Conservation (phyloP, 2,113 vertebrate genomes). For the Leuciscus idus region DNA sequence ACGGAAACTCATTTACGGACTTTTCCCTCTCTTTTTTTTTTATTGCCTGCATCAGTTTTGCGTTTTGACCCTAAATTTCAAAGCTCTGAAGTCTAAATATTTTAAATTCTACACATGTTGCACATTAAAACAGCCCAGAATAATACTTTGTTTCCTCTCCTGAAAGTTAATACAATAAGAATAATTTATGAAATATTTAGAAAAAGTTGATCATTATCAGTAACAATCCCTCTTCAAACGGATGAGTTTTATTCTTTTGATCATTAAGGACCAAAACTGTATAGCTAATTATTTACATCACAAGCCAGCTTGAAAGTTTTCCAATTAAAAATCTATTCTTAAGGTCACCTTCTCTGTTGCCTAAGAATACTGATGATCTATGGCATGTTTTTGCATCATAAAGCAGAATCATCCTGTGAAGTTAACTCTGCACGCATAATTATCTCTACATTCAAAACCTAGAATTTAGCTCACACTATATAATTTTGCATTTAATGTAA, state of each 20-base stretch:
- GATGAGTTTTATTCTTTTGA: constrained; percentile 57
- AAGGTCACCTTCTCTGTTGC: constrained; percentile 63
- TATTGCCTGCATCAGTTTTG: background rate
- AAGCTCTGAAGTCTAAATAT: background rate
- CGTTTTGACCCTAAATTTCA: background rate
- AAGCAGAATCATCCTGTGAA: constrained; percentile 29
- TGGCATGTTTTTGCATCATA: constrained; percentile 57
- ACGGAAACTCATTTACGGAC: background rate
- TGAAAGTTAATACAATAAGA: background rate
- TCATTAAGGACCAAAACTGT: constrained; percentile 51
- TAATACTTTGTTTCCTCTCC: background rate
- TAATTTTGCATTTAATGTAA: constrained; percentile 31
- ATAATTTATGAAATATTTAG: background rate
- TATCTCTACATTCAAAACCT: constrained; percentile 12
- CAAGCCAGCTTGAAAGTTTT: constrained; percentile 60
- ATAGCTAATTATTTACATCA: constrained; percentile 65
- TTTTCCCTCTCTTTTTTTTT: background rate
- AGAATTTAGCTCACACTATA: background rate
- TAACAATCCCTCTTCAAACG: background rate
- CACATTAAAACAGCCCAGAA: background rate
- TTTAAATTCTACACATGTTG: constrained; percentile 19
- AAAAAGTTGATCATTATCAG: background rate
- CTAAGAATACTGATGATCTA: constrained; percentile 56
- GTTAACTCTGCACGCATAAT: background rate
- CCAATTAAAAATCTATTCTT: constrained; percentile 72